Percentiles rank a stretch among this genome's conserved stretches.
These are phyloP conservation scores for Rhamphomyia laevipes DNA, from an alignment of 2,888 invertebrate species.

Conservation along the genomic window DNA sequence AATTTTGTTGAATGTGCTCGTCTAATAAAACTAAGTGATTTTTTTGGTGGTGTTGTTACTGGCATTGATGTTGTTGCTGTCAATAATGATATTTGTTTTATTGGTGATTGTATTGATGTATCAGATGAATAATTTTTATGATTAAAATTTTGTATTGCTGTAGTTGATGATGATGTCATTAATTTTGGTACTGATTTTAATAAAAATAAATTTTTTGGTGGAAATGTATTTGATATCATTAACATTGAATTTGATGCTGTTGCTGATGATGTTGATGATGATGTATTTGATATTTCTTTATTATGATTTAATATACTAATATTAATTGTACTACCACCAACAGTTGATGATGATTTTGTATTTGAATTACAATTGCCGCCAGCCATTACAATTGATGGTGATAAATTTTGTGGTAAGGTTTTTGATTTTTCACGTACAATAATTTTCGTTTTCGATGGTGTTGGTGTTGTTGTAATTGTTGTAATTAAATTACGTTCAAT, in stretches of 20 bases:
- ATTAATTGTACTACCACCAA: not conserved
- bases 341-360: not conserved
- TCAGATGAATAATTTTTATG: constrained; percentile 14
- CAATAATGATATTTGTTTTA: constrained; percentile 31
- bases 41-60: constrained; percentile 40
- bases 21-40: constrained; percentile 52
- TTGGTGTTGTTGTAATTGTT: constrained; percentile 15
- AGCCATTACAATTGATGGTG: constrained; percentile 28
- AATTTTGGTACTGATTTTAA: constrained; percentile 33
- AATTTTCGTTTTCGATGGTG: constrained; percentile 28
- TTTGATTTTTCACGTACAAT: constrained; percentile 44
- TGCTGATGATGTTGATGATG: constrained; percentile 20
- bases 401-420: constrained; percentile 49
- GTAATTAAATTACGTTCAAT: constrained; percentile 17
- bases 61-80: constrained; percentile 35
- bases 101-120: constrained; percentile 7
- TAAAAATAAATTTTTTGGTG: constrained; percentile 36
- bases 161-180: constrained; percentile 14
- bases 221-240: constrained; percentile 33
- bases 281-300: not conserved
- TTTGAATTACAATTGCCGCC: constrained; percentile 16
- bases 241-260: constrained; percentile 23
- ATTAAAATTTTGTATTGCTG: not conserved
- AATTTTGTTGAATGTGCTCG: constrained; percentile 62
- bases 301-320: not conserved